Base-by-base conservation (phyloP, 2,797 vertebrate species). In the Lacerta agilis region DNA sequence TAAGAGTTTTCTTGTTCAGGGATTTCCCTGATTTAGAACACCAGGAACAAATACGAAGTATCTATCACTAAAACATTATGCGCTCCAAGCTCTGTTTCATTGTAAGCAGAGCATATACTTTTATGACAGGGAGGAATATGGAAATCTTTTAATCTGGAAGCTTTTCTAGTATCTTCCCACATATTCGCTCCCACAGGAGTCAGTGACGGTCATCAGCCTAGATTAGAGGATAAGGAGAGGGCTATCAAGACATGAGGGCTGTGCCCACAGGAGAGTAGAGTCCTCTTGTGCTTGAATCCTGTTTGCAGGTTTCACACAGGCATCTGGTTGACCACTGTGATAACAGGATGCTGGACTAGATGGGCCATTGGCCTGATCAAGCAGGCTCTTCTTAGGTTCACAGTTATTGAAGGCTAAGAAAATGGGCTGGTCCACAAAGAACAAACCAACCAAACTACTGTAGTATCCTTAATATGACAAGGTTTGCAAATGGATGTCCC, bases 351-450 rank as follows among this genome's bases (percentile, higher is more conserved):
- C 49, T 55, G 49, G 49, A 55, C 49, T 55, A 55, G 49, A 55
- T 55, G 49, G 49, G 11, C 49, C 49, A 49, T 49, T 49, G 49
- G 11, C 49, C 49, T 49, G 2, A 49, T 49, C 49, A 3, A 0
- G 3, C 0, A 49, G 49, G 49, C 49, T 49, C 11, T 49, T 49
- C 49, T 49, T 49, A 13, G 11, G 49, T 55, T 55, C 49, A 55
- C 49, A 25, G 69, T 10, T 66, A 23, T 17, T 77, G 17, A 38
- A 79, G 61, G 23, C 17, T 87, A 91, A 90, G 36, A 82, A 64
- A 84, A 61, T 3, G 15, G 20, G 33, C 33, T 81, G 71, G 38
- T 45, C 43, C n/a, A 10, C 11, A 71, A 55, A 69, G 13, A 29
- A 72, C 58, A 64, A 58, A 61, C 13, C 29, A 71, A 83, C 29